Percentiles rank a stretch among this genome's conserved stretches.
Evolutionary conservation across 1,140 invertebrate genomes (phyloP).

Genomic region (Chironomus tepperi): DNA sequence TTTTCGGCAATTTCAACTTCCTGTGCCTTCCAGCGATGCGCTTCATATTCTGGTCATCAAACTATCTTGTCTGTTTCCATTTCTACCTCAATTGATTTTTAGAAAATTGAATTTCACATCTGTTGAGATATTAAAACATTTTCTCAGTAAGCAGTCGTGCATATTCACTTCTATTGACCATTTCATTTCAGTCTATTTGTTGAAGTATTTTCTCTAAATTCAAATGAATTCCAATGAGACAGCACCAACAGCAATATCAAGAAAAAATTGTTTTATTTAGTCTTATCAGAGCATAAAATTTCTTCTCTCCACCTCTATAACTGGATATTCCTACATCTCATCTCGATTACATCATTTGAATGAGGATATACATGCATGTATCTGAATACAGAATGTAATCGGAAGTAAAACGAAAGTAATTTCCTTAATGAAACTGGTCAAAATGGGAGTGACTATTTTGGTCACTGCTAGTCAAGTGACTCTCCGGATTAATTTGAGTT

Average conservation of each 20-base stretch:
- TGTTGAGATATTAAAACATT: background rate
- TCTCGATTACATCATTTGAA: background rate
- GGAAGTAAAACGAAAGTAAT: slow-evolving; percentile 12
- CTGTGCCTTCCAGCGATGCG: background rate
- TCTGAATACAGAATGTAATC: slow-evolving; percentile 1
- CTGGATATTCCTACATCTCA: background rate
- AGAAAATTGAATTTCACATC: background rate
- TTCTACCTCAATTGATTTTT: background rate
- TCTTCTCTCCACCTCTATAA: too few species aligned
- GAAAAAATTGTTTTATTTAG: background rate
- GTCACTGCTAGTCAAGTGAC: background rate
- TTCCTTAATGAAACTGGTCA: slow-evolving; percentile 22
- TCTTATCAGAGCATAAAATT: background rate
- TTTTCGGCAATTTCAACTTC: too few species aligned
- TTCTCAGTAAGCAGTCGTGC: background rate
- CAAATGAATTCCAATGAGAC: background rate
- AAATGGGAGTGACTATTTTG: slow-evolving; percentile 17
- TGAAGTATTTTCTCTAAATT: background rate
- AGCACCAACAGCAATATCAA: background rate
- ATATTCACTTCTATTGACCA: background rate
- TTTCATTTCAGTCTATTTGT: background rate
- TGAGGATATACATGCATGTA: background rate
- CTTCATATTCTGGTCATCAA: background rate
- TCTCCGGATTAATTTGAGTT: background rate
- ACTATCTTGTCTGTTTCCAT: background rate